phyloP scores from a whole-genome alignment of 1,140 invertebrate genomes.

The Halyomorpha halys region DNA sequence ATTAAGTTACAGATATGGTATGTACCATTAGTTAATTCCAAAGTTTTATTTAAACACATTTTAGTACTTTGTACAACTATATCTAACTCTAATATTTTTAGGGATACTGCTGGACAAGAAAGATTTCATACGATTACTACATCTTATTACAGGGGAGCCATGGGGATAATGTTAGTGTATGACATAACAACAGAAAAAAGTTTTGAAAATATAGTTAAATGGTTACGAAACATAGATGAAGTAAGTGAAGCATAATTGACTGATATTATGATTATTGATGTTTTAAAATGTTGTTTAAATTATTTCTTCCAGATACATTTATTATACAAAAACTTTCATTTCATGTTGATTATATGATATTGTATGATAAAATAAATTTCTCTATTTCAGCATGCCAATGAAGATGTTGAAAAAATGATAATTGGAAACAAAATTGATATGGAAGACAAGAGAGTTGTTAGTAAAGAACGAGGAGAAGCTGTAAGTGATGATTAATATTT shows the following conservation, averaged over 20 bases:
- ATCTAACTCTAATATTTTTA: slow-evolving; percentile 35
- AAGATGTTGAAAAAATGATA: slow-evolving; percentile 99
- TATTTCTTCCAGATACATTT: background rate
- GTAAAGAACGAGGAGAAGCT: slow-evolving; percentile 75
- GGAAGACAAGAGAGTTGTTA: slow-evolving; percentile 91
- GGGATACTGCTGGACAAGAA: slow-evolving; percentile 90
- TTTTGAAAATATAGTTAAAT: slow-evolving; percentile 98
- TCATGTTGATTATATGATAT: too few species aligned
- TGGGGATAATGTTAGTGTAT: slow-evolving; percentile 98
- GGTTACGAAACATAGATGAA: slow-evolving; percentile 96
- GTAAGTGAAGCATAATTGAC: slow-evolving; percentile 36
- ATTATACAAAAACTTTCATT: background rate
- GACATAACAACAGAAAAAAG: slow-evolving; percentile 97
- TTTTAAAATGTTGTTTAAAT: background rate
- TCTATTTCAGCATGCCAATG: slow-evolving; percentile 82
- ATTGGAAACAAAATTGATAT: slow-evolving; percentile 99
- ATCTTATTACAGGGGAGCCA: slow-evolving; percentile 92
- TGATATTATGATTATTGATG: background rate
- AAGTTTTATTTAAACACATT: slow-evolving; percentile 4
- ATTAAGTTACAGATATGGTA: slow-evolving; percentile 98
- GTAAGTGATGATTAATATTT: slow-evolving; percentile 42
- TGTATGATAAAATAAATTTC: background rate
- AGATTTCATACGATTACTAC: slow-evolving; percentile 96
- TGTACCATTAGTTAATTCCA: slow-evolving; percentile 33
- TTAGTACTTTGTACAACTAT: background rate